Evolutionary conservation across 2,888 invertebrate genomes (phyloP).

Genomic region (Ichneumoninae sp.): DNA sequence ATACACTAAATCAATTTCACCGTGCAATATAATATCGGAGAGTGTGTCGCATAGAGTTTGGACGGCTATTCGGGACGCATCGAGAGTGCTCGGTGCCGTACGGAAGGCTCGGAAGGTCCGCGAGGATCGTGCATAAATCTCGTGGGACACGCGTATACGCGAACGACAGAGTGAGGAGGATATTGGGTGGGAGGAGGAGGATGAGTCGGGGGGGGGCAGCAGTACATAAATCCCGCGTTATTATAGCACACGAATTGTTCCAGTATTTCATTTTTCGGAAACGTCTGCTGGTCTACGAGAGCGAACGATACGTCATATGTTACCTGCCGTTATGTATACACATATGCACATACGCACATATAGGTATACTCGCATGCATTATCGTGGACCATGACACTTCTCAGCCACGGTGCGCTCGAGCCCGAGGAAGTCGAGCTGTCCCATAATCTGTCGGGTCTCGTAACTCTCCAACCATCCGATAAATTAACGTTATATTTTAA

Average conservation of each 20-base stretch:
- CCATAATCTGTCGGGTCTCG: slow-evolving; percentile 21
- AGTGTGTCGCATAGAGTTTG: slow-evolving; percentile 33
- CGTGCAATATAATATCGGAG: slow-evolving; percentile 53
- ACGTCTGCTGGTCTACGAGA: slow-evolving; percentile 44
- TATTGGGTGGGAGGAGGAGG: background rate
- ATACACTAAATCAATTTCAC: slow-evolving; percentile 59
- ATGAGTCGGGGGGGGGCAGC: slow-evolving; percentile 2
- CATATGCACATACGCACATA: background rate
- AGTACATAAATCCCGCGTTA: slow-evolving; percentile 66
- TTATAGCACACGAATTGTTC: slow-evolving; percentile 63
- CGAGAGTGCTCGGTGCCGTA: slow-evolving; percentile 17
- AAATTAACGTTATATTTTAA: slow-evolving; percentile 52
- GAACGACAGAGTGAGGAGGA: slow-evolving; percentile 42
- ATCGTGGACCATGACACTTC: background rate
- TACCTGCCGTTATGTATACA: slow-evolving; percentile 18
- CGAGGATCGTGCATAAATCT: slow-evolving; percentile 64
- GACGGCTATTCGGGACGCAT: slow-evolving; percentile 11
- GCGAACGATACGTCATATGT: slow-evolving; percentile 42
- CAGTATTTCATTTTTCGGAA: slow-evolving; percentile 66
- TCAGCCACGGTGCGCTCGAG: background rate
- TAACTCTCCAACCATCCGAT: slow-evolving; percentile 48
- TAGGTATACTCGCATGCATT: background rate
- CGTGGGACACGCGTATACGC: slow-evolving; percentile 46
- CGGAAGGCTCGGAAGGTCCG: slow-evolving; percentile 43
- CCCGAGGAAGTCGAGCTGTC: slow-evolving; percentile 28